phyloP scores from a whole-genome alignment of 2,888 invertebrate genomes.

The Thymelicus lineola region DNA sequence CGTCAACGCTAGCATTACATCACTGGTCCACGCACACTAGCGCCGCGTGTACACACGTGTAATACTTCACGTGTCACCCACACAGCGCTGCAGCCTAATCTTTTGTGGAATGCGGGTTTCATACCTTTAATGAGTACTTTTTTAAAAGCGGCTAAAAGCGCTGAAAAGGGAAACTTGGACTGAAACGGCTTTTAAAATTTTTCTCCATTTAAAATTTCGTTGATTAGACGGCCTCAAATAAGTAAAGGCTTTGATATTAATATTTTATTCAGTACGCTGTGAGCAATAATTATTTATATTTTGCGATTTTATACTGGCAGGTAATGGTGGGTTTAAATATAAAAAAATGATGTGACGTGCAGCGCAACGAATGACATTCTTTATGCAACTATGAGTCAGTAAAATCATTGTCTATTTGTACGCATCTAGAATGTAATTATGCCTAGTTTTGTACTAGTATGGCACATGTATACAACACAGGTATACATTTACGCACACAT shows the following conservation, averaged over 20 bases:
- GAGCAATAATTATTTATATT: slow-evolving; percentile 31
- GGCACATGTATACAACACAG: not conserved
- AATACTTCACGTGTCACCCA: slow-evolving; percentile 49
- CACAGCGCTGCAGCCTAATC: slow-evolving; percentile 70
- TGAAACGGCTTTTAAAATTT: slow-evolving; percentile 53
- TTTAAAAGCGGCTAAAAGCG: slow-evolving; percentile 59
- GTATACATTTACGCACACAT: too few species aligned
- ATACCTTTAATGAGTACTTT: slow-evolving; percentile 78
- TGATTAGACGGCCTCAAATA: slow-evolving; percentile 45
- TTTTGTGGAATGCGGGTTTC: slow-evolving; percentile 82
- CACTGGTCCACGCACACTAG: slow-evolving; percentile 57
- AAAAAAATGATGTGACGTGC: not conserved
- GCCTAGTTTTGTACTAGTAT: not conserved
- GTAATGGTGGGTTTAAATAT: slow-evolving; percentile 6
- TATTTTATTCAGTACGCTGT: slow-evolving; percentile 25
- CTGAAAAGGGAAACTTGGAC: slow-evolving; percentile 75
- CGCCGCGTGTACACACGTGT: slow-evolving; percentile 47
- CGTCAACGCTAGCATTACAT: slow-evolving; percentile 80
- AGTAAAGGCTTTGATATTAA: slow-evolving; percentile 28
- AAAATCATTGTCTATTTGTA: not conserved
- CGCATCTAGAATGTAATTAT: not conserved
- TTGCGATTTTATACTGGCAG: slow-evolving; percentile 9
- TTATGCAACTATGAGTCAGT: not conserved
- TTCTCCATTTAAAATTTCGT: slow-evolving; percentile 50
- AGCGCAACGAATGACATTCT: not conserved